A percentile compares a stretch with the other conserved stretches of the same genome.
These are phyloP conservation scores for Apotomis betuletana DNA, from an alignment of 2,888 invertebrate genomes.

Conservation along the genomic window DNA sequence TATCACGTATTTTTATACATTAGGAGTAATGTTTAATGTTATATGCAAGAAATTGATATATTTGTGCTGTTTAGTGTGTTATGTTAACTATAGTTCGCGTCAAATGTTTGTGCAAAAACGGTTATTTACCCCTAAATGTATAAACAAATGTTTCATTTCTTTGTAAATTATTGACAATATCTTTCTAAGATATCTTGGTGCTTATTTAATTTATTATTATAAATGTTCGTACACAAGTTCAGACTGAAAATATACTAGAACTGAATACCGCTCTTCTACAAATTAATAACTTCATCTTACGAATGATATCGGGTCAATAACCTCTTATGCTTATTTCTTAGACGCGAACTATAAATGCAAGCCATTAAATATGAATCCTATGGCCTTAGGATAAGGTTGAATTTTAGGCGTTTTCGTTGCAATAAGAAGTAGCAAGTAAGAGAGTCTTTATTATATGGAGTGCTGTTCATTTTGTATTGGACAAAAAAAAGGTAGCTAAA, in stretches of 20 bases:
- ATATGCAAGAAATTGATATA: slow-evolving; percentile 10
- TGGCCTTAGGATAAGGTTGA: slow-evolving; percentile 18
- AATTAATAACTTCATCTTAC: no score
- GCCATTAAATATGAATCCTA: slow-evolving; percentile 6
- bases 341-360: not conserved
- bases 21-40: slow-evolving; percentile 16
- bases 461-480: slow-evolving; percentile 32
- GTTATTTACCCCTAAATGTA: no score
- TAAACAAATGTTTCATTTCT: no score
- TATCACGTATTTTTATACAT: slow-evolving; percentile 33
- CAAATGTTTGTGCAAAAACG: no score
- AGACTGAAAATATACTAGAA: no score
- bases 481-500: slow-evolving; percentile 5
- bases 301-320: not conserved
- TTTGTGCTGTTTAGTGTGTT: slow-evolving; percentile 5
- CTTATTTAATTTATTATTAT: no score
- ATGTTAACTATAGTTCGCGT: slow-evolving; percentile 1
- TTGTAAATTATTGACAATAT: no score
- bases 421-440: slow-evolving; percentile 16
- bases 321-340: not conserved
- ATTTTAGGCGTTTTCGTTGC: slow-evolving; percentile 23
- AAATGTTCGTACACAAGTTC: no score
- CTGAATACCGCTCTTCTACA: no score
- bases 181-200: no score
- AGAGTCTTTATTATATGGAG: not conserved